Evolutionary conservation across 2,888 invertebrate genomes (phyloP), one percentile per base, ranked within the genome.

Genomic region (Pachydiplax longipennis): DNA sequence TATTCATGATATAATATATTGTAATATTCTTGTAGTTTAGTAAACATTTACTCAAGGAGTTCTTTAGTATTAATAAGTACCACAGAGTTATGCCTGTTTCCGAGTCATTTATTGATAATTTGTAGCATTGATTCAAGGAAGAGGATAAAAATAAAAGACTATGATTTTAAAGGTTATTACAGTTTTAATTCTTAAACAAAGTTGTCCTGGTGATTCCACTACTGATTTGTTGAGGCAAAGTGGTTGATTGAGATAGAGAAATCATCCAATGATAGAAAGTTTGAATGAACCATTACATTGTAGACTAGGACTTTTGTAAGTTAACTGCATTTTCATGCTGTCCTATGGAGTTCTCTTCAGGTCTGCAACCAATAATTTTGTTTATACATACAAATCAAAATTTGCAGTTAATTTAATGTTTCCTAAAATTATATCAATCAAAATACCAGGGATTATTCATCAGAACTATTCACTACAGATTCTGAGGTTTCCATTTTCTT

Each of bases 181-280:
- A 87, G 61, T 15, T 87, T 87, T 87, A 87, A 61, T 87, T 35
- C 58, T 87, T 87, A 61, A 87, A 58, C n/a, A 61, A 61, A 61
- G 37, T 13, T 31, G 25, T 31, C 73, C 31, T 73, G 25, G 31
- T 13, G 31, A 31, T 73, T 13, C 73, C 73, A 73, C 73, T 73
- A 73, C 13, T 31, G 73, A 73, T 73, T 73, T 10, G 3, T 73
- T 73, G 15, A 31, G 73, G 13, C 73, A 73, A 73, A 12, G 87
- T 53, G 87, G 65, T 61, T 31, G 37, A 37, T 65, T 65, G 35
- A 8, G 10, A n/a, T 53, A 83, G 5, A 40, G 58, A 87, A 37
- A 87, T 61, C 61, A 87, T 87, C 65, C 0, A 22, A 13, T 87
- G 58, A n/a, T 83, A 37, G 37, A 37, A 87, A 61, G 35, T 87